These are phyloP conservation scores for Tethea ocularis DNA, from an alignment of 2,888 invertebrate genomes.

Conservation along the genomic window DNA sequence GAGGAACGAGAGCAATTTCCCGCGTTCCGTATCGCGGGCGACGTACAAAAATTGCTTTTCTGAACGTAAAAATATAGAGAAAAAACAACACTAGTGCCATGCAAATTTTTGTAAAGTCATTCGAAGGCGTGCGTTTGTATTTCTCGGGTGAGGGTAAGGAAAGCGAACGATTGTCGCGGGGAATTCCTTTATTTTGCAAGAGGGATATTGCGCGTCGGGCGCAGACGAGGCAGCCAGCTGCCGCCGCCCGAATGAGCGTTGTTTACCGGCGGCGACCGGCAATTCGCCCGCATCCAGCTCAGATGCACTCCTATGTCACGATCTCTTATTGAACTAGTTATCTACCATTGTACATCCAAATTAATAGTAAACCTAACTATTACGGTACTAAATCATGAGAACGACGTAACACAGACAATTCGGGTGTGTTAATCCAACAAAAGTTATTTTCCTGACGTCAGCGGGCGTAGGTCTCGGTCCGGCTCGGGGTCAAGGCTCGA, in stretches of 20 bases:
- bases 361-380: conserved; percentile 41
- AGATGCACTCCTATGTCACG: conserved; percentile 43
- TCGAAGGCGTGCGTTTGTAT: conserved; percentile 82
- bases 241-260: conserved; percentile 61
- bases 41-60: conserved; percentile 83
- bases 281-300: conserved; percentile 61
- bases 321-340: conserved; percentile 61
- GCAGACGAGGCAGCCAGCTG: conserved; percentile 71
- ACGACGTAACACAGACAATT: conserved; percentile 39
- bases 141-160: conserved; percentile 77
- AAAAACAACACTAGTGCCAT: conserved; percentile 65
- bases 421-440: conserved; percentile 51
- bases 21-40: conserved; percentile 74
- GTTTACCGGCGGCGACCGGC: conserved; percentile 67
- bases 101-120: conserved; percentile 84
- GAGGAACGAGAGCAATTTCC: conserved; percentile 79
- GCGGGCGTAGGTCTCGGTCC: conserved; percentile 41
- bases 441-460: conserved; percentile 56
- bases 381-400: conserved; percentile 46
- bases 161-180: conserved; percentile 80
- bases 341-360: conserved; percentile 21
- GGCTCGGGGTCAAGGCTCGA: conserved; percentile 65
- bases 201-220: conserved; percentile 82
- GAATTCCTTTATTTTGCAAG: conserved; percentile 80
- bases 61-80: conserved; percentile 75